Conservation (phyloP, 2,113 vertebrate genomes). For the Cebus imitator region DNA sequence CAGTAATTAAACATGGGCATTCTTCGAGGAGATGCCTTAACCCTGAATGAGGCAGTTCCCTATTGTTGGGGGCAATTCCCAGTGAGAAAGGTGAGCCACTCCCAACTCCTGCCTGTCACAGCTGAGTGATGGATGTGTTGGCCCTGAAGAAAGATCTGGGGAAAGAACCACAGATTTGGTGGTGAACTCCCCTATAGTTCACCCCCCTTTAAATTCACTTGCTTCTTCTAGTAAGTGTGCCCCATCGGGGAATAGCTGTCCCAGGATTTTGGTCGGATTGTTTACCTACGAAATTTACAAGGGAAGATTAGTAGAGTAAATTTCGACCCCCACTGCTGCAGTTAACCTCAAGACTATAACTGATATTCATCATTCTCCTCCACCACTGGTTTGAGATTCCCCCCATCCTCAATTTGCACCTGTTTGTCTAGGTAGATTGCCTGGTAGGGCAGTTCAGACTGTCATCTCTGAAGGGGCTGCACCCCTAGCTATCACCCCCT, state of each 20-base stretch:
- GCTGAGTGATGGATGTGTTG: fast-evolving
- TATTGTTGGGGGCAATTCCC: too few relatives aligned
- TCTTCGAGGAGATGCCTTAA: not conserved
- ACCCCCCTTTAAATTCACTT: not conserved
- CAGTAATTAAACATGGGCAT: not conserved
- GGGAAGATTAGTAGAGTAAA: not conserved
- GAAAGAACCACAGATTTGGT: too few relatives aligned
- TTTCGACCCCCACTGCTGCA: too few relatives aligned
- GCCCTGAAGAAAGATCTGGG: too few relatives aligned
- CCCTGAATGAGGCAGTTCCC: not conserved
- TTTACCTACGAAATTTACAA: not conserved
- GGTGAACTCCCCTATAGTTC: too few relatives aligned
- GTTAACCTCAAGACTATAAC: not conserved
- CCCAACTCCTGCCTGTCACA: not conserved
- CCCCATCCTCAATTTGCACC: not conserved
- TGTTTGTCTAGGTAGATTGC: not conserved
- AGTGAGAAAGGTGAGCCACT: not conserved
- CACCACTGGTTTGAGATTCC: not conserved
- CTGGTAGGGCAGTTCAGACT: too few relatives aligned
- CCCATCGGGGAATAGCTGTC: not conserved
- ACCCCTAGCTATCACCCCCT: not conserved
- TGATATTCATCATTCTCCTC: fast-evolving
- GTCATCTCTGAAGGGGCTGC: not conserved
- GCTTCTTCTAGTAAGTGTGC: not conserved
- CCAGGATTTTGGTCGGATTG: fast-evolving